Evolutionary conservation across 35 echinoderm and acorn worm species (phyloP), one percentile per base, ranked within the genome.

Genomic region (Acanthaster planci): DNA sequence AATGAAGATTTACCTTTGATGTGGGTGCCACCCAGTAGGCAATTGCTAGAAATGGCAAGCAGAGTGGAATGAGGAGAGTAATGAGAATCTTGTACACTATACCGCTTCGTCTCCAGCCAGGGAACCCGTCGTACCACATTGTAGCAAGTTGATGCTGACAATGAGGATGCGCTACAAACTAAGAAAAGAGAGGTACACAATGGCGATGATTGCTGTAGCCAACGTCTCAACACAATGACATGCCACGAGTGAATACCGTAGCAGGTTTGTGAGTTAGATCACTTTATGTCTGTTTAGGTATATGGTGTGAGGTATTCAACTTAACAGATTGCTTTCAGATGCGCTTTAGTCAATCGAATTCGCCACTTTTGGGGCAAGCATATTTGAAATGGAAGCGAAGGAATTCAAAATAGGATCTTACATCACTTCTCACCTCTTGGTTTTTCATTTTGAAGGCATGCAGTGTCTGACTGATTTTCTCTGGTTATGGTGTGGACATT

Each of bases 121-220:
- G 96, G 76, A 99, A 88, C 23, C 87, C 87, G 21, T 89, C 76
- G 64, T 99, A 99, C 96, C 96, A 99, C 29, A 99, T 84, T 0
- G 96, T 99, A 16, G 96, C 92, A n/a, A 99, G 77, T 37, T 94
- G 89, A 76, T 99, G 96, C 67, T 99, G 96, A 36, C 92, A 94
- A 30, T 99, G 89, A 32, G 96, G 87, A 86, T 99, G 96, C 1
- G 96, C 88, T 3, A 99, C 96, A 78, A 99, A 99, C 96, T 99
- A 76, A 50, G 39, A 60, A 4, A 56, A 52, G 51, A 64, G 56
- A 81, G 47, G 40, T 0, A 85, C 29, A 84, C 37, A 56, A 21
- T 52, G n/a, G n/a, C n/a, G n/a, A n/a, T 18, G 29, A 77, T 57
- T 39, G 14, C 16, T 3, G 19, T 56, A 29, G 52, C 8, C 9